Percentiles rank a stretch among this genome's conserved stretches.
Conservation (phyloP, 2,797 vertebrate genomes). For the Chromis chromis region DNA sequence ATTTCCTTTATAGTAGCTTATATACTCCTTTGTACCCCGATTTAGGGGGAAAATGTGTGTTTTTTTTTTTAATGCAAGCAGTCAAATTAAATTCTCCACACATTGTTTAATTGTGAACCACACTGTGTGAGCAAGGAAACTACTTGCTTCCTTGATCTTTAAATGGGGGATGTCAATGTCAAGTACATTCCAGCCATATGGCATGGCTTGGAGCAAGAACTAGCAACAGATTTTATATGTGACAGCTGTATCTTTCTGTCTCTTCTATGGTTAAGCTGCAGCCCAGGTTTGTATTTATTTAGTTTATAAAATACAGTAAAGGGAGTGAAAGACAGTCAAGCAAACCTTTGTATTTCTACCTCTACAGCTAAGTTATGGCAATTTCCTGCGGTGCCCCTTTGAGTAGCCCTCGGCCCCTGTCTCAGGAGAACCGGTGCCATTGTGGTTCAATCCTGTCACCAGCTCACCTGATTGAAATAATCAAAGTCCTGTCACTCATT, state of each 20-base stretch:
- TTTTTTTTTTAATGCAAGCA: neutral
- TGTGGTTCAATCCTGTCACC: conserved; percentile 27
- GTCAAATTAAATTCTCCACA: neutral
- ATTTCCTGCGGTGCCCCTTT: conserved; percentile 12
- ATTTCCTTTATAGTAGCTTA: no score
- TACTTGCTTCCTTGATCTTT: neutral
- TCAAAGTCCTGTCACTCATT: conserved; percentile 42
- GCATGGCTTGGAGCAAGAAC: no score
- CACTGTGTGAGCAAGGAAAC: neutral
- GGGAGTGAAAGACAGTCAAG: neutral
- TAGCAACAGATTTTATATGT: no score
- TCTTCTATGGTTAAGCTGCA: neutral
- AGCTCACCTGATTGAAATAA: conserved; percentile 39
- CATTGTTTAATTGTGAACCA: neutral
- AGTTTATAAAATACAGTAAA: neutral
- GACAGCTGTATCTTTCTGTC: neutral
- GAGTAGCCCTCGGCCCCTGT: conserved; percentile 1
- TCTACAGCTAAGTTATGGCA: no score
- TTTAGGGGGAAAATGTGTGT: neutral
- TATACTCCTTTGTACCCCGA: neutral
- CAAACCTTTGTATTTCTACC: conserved; percentile 13
- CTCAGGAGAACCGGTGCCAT: conserved; percentile 38
- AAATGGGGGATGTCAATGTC: no score
- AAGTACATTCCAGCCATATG: no score
- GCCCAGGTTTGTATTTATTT: neutral